These are phyloP conservation scores for Ephestia elutella DNA, from an alignment of 1,140 invertebrate genomes.

Conservation along the genomic window DNA sequence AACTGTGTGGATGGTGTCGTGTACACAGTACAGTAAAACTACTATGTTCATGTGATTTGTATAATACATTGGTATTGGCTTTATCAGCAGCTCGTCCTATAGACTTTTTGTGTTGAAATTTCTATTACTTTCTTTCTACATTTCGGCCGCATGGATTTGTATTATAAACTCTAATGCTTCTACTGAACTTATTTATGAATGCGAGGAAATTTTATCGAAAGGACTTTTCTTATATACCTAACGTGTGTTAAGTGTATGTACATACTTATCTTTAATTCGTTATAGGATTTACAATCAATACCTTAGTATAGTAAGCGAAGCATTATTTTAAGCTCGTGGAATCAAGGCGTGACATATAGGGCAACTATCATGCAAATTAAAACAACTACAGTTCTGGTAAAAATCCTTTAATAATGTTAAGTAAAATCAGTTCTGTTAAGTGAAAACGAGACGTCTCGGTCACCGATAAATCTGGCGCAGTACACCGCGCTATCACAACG, in stretches of 20 bases:
- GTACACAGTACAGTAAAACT: background rate
- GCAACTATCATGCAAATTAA: conserved; percentile 58
- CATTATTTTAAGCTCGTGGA: conserved; percentile 59
- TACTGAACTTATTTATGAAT: background rate
- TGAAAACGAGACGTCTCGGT: conserved; percentile 56
- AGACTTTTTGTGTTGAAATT: too few species aligned
- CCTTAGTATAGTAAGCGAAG: conserved; percentile 45
- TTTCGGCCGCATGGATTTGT: too few species aligned
- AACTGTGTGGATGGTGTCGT: background rate
- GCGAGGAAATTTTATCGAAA: background rate
- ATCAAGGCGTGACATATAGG: conserved; percentile 43
- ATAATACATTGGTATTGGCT: background rate
- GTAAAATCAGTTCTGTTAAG: conserved; percentile 70
- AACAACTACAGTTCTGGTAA: conserved; percentile 59
- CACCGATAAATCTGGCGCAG: conserved; percentile 36
- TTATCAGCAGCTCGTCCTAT: background rate
- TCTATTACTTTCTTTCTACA: background rate
- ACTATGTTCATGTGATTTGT: background rate
- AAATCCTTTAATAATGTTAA: conserved; percentile 64
- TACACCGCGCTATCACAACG: conserved; percentile 45
- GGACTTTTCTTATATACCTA: background rate
- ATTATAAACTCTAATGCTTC: background rate
- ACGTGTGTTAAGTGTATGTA: too few species aligned
- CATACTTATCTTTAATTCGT: background rate
- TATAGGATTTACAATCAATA: conserved; percentile 9